Base-by-base conservation (phyloP, 2,797 vertebrate species). In the Rhynchotus rufescens region DNA sequence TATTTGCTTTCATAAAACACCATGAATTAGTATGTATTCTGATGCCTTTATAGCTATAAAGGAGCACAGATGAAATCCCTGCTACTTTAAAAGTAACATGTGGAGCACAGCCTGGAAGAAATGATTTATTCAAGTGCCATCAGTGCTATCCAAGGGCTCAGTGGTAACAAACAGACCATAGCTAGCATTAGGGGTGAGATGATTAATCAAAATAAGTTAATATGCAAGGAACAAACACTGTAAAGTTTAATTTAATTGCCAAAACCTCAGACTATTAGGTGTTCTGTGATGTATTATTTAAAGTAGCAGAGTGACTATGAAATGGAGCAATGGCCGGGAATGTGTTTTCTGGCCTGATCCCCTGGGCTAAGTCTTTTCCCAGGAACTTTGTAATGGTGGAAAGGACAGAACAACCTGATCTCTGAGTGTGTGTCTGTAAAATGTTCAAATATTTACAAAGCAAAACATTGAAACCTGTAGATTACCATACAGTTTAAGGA, bases 391-490 rank as follows among this genome's bases (percentile, higher is more conserved):
- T 72, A 84, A 84, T 75, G 68, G 73, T 52, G 72, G 76, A 82
- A 90, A 89, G 82, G 77, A 86, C 47, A 66, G 68, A 93, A 87
- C 66, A 74, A 68, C 45, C 57, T 66, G 52, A 88, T 92, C 71
- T 93, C 64, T 80, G 54, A 84, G 67, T 78, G 38, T 12, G 14
- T 52, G 59, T 76, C 81, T 75, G 57, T 84, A 86, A 91, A 94
- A 91, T 64, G 92, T 83, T 66, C 45, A 88, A 83, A 64, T 86
- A 81, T 90, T 96, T 94, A 87, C 87, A 80, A 91, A 91, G 77
- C 45, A 80, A 91, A 91, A 34, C 67, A 74, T 22, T 86, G 78
- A 93, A 93, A 93, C 81, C 65, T 94, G 66, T 65, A 87, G 34
- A 91, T 92, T 84, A 80, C 65, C 44, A 32, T 65, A 15, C 54